phyloP scores from a whole-genome alignment of 2,113 vertebrate species.

The Acanthisitta chloris region DNA sequence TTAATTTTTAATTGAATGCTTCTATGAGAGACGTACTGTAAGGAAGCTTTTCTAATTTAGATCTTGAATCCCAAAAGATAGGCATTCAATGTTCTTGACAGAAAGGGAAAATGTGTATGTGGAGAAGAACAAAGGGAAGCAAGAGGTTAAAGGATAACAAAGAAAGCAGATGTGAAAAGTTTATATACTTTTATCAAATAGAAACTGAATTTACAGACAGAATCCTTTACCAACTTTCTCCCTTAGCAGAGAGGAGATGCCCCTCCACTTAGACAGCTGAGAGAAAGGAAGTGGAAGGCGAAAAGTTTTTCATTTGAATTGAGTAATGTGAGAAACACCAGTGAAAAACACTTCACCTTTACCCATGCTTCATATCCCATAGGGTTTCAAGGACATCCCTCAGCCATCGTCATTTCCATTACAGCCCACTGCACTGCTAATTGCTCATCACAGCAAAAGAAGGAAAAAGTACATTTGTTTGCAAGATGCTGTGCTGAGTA shows the following conservation, averaged over 20 bases:
- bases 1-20: slow-evolving; percentile 11
- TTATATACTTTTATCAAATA: not conserved
- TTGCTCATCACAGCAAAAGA: not conserved
- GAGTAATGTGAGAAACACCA: not conserved
- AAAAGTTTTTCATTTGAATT: not conserved
- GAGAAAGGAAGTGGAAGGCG: not conserved
- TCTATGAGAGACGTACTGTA: not conserved
- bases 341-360: not conserved
- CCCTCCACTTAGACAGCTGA: not conserved
- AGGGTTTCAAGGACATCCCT: not conserved
- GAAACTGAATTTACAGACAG: not conserved
- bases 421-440: not conserved
- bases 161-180: not conserved
- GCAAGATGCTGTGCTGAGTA: not conserved
- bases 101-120: not conserved
- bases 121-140: not conserved
- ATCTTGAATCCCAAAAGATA: not conserved
- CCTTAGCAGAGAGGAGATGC: not conserved
- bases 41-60: not conserved
- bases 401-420: not conserved
- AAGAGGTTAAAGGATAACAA: not conserved
- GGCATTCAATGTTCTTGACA: not conserved
- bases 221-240: not conserved
- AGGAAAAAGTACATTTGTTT: not conserved
- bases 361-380: not conserved